Conservation (phyloP, 2,797 vertebrate genomes). For the Tympanoctomys barrerae region DNA sequence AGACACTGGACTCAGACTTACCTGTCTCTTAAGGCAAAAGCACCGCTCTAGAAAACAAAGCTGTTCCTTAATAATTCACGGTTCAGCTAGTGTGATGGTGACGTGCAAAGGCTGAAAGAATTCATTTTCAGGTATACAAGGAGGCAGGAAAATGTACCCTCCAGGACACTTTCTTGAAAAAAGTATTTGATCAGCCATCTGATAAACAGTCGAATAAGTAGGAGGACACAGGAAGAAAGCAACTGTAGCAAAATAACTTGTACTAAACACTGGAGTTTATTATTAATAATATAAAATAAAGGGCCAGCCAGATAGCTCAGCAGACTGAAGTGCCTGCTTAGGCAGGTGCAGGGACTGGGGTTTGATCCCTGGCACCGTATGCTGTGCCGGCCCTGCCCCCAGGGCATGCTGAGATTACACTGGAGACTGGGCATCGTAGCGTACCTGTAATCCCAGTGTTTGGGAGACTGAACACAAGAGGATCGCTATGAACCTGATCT, state of each 20-base stretch:
- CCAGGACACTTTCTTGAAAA: neutral
- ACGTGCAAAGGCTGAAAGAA: neutral
- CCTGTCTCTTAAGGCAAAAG: neutral
- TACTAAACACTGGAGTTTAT: neutral
- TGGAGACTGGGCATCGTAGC: no score
- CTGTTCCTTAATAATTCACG: neutral
- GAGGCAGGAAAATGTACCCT: neutral
- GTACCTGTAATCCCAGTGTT: no score
- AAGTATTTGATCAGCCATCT: neutral
- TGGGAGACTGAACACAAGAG: no score
- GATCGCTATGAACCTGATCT: no score
- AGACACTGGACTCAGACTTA: neutral
- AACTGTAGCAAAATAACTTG: neutral
- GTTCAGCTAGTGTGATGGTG: neutral
- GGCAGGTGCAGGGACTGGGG: no score
- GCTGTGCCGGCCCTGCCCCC: no score
- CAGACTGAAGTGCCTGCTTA: no score
- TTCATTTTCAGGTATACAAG: constrained; percentile 29
- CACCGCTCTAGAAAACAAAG: neutral
- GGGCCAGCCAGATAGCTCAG: no score
- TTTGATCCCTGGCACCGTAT: no score
- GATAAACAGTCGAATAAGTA: neutral
- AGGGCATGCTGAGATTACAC: no score
- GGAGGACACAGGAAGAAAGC: neutral
- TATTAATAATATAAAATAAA: neutral